Evolutionary conservation across 2,888 invertebrate species (phyloP).

Genomic region (Idaea straminata): DNA sequence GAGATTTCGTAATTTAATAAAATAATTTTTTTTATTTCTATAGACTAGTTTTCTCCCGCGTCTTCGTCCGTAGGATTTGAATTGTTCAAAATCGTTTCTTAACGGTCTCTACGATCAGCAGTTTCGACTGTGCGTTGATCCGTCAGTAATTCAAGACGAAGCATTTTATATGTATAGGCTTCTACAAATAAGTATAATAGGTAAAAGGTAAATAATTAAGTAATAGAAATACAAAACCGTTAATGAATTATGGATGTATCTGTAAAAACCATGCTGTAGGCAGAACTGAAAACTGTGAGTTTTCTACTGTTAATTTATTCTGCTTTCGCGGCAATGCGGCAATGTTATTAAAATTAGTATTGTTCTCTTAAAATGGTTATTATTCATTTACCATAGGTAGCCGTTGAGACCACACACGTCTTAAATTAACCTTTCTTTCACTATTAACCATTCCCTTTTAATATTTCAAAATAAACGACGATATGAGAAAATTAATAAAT

Average conservation of each 20-base stretch:
- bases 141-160: too few species aligned
- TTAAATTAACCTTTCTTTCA: background rate
- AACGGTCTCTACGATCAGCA: too few species aligned
- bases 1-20: too few species aligned
- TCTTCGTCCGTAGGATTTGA: too few species aligned
- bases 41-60: too few species aligned
- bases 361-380: background rate
- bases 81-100: too few species aligned
- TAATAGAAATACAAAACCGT: background rate
- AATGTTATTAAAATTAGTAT: background rate
- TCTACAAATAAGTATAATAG: too few species aligned
- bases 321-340: background rate
- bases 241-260: background rate
- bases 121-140: too few species aligned
- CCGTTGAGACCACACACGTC: background rate
- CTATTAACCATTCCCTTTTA: background rate
- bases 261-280: background rate
- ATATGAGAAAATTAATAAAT: background rate
- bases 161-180: too few species aligned
- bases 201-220: background rate
- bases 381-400: background rate
- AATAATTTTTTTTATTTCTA: too few species aligned
- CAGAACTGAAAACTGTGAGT: background rate
- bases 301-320: background rate
- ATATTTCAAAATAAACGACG: constrained; percentile 10